Percentiles rank a stretch among this genome's conserved stretches.
Evolutionary conservation across 2,113 vertebrate genomes (phyloP).

Genomic region (Poicephalus gulielmi): DNA sequence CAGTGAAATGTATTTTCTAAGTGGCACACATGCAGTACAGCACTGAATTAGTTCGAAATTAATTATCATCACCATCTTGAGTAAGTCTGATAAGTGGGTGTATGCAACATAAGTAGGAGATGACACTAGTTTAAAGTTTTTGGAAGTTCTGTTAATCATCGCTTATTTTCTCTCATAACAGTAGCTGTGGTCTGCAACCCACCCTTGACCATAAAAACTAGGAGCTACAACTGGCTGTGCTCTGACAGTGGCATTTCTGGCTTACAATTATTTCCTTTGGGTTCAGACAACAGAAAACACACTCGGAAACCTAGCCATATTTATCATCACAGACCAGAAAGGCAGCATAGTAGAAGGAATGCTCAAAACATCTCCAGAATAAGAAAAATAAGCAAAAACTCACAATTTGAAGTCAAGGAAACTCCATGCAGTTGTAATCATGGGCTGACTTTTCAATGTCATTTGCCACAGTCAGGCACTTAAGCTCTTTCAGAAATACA

Average conservation of each 20-base stretch:
- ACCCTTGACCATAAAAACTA: rapidly evolving
- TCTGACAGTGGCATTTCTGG: background rate
- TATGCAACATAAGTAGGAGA: background rate
- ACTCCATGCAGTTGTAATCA: background rate
- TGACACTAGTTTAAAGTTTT: background rate
- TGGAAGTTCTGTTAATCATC: background rate
- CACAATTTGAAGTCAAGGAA: background rate
- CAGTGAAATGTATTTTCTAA: background rate
- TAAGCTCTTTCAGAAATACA: background rate
- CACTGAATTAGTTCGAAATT: background rate
- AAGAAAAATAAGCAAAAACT: background rate
- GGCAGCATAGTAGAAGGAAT: background rate
- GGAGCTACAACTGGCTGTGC: background rate
- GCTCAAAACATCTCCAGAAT: background rate
- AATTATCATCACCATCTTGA: background rate
- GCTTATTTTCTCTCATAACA: background rate
- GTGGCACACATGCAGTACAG: background rate
- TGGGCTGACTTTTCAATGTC: background rate
- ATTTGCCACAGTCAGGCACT: background rate
- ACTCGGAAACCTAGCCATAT: background rate
- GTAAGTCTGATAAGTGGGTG: background rate
- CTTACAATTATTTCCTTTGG: background rate
- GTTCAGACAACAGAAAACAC: background rate
- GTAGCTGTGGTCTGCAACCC: background rate
- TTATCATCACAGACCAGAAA: background rate